A percentile compares a stretch with the other conserved stretches of the same genome.
Evolutionary conservation across 2,113 vertebrate genomes (phyloP).

Genomic region (Propithecus coquereli): DNA sequence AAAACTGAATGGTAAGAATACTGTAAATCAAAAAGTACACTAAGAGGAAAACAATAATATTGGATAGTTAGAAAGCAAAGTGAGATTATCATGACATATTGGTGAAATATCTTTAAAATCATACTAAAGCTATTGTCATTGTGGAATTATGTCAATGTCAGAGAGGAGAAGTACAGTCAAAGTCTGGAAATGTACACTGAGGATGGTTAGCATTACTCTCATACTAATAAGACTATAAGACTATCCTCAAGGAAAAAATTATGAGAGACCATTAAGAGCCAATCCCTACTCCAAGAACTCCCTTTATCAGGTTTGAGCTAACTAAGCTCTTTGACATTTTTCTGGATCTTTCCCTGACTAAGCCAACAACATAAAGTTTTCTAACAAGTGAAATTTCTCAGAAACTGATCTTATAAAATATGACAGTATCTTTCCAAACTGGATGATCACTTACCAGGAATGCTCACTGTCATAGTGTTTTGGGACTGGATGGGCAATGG

Average conservation of each 20-base stretch:
- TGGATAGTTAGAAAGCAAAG: slow-evolving; percentile 27
- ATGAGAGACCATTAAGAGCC: not conserved
- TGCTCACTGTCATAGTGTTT: not conserved
- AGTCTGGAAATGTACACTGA: not conserved
- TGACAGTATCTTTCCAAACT: not conserved
- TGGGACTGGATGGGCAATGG: not conserved
- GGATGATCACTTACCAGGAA: not conserved
- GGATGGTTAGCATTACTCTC: not conserved
- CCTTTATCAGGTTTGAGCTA: not conserved
- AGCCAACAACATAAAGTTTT: not conserved
- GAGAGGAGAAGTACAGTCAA: not conserved
- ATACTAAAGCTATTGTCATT: not conserved
- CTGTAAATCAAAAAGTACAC: not conserved
- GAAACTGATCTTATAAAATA: not conserved
- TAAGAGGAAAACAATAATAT: not conserved
- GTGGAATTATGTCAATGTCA: not conserved
- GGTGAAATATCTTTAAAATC: not conserved
- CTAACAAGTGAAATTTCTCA: not conserved
- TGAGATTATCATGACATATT: not conserved
- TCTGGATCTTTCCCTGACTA: not conserved
- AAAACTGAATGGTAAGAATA: not conserved
- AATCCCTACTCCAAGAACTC: not conserved
- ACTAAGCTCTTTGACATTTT: not conserved
- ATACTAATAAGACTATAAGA: not conserved
- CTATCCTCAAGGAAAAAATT: not conserved